Evolutionary conservation across 1,140 invertebrate genomes (phyloP).

Genomic region (Cryptotermes secundus): DNA sequence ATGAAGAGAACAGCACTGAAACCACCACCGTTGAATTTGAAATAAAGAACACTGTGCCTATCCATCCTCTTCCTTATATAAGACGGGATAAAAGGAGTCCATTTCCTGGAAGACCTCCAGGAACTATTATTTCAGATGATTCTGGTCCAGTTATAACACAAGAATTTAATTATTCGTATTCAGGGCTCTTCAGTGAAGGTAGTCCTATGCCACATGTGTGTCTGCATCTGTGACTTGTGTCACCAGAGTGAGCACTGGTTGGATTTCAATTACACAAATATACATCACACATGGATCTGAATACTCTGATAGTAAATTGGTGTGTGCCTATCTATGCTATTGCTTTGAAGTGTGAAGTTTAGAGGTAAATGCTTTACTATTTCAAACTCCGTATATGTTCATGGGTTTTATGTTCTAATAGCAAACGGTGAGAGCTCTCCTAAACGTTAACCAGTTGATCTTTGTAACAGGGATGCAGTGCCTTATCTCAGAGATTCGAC

Average conservation of each 20-base stretch:
- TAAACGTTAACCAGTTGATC: too few species aligned
- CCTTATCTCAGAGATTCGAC: too few species aligned
- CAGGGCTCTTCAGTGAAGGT: neutral
- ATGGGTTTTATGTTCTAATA: too few species aligned
- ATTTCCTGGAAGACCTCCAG: conserved; percentile 11
- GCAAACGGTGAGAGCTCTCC: too few species aligned
- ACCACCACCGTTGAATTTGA: neutral
- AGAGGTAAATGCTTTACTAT: too few species aligned
- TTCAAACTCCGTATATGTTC: too few species aligned
- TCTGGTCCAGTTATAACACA: neutral
- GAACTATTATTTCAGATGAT: neutral
- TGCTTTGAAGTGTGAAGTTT: too few species aligned
- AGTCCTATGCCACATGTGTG: neutral
- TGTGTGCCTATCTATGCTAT: too few species aligned
- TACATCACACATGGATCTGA: too few species aligned
- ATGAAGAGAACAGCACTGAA: neutral
- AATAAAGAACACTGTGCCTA: neutral
- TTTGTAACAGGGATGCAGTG: too few species aligned
- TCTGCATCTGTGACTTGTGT: neutral
- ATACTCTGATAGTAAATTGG: too few species aligned
- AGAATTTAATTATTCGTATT: neutral
- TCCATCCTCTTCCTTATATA: neutral
- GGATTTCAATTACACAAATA: neutral
- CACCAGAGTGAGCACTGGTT: neutral
- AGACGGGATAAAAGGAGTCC: neutral